Base-by-base conservation (phyloP, 2,797 vertebrate genomes). In the Enteromius mattozi region DNA sequence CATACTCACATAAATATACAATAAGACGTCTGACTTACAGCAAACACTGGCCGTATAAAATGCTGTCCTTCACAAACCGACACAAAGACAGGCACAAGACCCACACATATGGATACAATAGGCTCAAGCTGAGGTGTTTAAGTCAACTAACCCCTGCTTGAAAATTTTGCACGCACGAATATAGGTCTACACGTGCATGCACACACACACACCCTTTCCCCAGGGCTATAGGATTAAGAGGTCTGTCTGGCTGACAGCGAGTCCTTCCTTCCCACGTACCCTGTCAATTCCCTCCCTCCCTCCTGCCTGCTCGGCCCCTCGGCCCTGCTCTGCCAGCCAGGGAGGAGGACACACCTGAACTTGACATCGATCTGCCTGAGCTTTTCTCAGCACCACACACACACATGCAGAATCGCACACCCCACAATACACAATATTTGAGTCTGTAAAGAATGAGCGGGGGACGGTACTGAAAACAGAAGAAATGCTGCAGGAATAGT, bases 191-290 rank as follows among this genome's bases (percentile, higher is more conserved):
- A 85, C 82, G 69, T 81, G 84, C 80, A 85, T 65, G 77, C 82
- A 84, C 83, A 91, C 82, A 84, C 83, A 91, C 92, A 94, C 92
- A 92, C 93, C 91, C 92, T 94, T 93, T 94, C 94, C 94, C 93
- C 92, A 94, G 94, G 94, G 94, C 93, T 93, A 93, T 94, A 88
- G 94, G 94, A 96, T 96, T 95, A 96, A 95, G 94, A 94, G 94
- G 94, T 95, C 94, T 94, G 94, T 94, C 94, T 95, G 93, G 93
- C 94, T 95, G 94, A 95, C 95, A 95, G 95, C 93, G 92, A 94
- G 93, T 92, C 92, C 91, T 94, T 95, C 94, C 94, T 94, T 94
- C 94, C 94, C 94, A 95, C 93, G 91, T 94, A 93, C 92, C 91
- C 92, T 91, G 91, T 93, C 91, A 91, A 94, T 94, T 91, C 91